phyloP scores from a whole-genome alignment of 2,888 invertebrate species.

The Adineta ricciae region DNA sequence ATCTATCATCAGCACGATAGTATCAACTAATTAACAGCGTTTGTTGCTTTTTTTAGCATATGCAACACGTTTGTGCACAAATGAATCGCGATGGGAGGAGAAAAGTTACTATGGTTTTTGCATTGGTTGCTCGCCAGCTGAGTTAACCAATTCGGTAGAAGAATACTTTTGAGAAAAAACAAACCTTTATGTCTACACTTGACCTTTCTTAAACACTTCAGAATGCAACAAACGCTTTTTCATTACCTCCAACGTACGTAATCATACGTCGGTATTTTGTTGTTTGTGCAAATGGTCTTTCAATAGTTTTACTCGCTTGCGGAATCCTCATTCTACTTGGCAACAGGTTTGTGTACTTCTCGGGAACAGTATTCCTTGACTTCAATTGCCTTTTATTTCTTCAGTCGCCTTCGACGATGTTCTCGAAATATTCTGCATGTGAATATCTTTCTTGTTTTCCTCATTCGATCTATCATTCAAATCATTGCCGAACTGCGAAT shows the following conservation, averaged over 20 bases:
- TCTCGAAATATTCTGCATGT: slow-evolving; percentile 10
- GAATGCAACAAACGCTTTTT: background rate
- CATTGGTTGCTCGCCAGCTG: background rate
- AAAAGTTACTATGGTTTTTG: background rate
- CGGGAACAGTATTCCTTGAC: background rate
- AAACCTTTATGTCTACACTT: too few species aligned
- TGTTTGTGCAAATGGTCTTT: background rate
- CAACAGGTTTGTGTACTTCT: background rate
- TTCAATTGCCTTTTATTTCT: background rate
- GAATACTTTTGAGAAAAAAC: background rate
- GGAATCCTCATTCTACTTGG: slow-evolving; percentile 9
- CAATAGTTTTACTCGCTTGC: background rate
- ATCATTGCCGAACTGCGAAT: background rate
- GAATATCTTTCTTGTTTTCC: slow-evolving; percentile 10
- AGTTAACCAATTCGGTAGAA: background rate
- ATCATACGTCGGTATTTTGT: background rate
- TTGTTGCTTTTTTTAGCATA: background rate
- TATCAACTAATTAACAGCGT: background rate
- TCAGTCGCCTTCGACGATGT: slow-evolving; percentile 7
- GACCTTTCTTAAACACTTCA: background rate
- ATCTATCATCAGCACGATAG: too few species aligned
- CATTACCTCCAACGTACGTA: background rate
- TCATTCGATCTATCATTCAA: background rate
- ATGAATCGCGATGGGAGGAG: slow-evolving; percentile 7
- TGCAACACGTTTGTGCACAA: background rate